Evolutionary conservation across 35 echinoderm and acorn worm species (phyloP), one percentile per base, ranked within the genome.

Genomic region (Lytechinus variegatus): DNA sequence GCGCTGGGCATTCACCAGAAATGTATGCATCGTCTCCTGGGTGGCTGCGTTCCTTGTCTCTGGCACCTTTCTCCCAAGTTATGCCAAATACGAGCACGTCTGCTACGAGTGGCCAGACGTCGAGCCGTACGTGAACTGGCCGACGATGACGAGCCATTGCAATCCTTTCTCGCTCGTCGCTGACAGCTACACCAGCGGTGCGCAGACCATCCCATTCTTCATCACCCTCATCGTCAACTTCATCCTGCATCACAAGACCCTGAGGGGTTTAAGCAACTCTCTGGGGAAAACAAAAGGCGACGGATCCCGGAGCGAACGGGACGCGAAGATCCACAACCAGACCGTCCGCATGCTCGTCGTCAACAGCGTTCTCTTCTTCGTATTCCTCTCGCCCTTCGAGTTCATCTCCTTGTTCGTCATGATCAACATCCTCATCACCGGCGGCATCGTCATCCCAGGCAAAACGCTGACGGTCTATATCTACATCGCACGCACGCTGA

Each of bases 311-410:
- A 57, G 53, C 92, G 92, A 57, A 57, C 92, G 92, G 1, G 92
- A 93, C 92, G 52, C 52, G 9, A 93, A 93, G 92, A 93, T 93
- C 52, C 97, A 96, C 52, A 95, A 89, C 53, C 95, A 95, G 86
- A 92, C 97, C 6, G 95, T 91, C n/a, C 55, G 87, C 24, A 97
- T 98, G 97, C 71, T 98, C 89, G 93, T 98, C 4, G 54, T 97
- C 54, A 98, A 97, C 55, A 95, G 96, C 86, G 56, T 96, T 28
- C 86, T 98, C 10, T 98, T 97, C 54, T 97, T 98, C 71, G 52
- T 96, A 13, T 92, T 97, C 51, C 93, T 97, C 27, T 95, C 96
- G 0, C 97, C 97, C 6, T 97, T 96, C 54, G 96, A 98, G 10
- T 92, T 96, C 44, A 56, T 94, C 92, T 97, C 96, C 6, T 56